Conservation (phyloP, 2,113 vertebrate genomes). For the Muntiacus muntjak region DNA sequence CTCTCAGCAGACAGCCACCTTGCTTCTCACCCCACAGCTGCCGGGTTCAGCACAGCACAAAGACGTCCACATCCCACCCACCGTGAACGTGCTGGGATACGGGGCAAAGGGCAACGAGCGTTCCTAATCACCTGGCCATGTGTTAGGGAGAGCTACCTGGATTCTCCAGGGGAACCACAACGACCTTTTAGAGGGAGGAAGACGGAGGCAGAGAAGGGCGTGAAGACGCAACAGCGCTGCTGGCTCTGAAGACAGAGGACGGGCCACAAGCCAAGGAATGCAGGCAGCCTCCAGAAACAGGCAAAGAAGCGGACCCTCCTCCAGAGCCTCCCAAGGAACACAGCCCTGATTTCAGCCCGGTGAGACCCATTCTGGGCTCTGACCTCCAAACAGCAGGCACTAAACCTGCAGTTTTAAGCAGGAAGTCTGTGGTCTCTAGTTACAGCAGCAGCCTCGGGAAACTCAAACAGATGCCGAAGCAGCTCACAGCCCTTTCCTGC, state of each 20-base stretch:
- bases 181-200: background rate
- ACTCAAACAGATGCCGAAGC: background rate
- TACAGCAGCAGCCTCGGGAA: accelerated
- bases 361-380: accelerated
- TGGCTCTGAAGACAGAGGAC: accelerated
- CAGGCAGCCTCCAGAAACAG: accelerated
- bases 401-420: background rate
- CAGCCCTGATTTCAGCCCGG: background rate
- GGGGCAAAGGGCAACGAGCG: background rate
- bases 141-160: background rate
- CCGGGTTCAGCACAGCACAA: accelerated
- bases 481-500: background rate
- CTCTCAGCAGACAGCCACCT: background rate
- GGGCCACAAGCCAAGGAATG: accelerated
- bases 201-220: background rate
- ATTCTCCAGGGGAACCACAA: too few species aligned
- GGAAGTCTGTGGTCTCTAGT: background rate
- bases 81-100: accelerated
- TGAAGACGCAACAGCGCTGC: accelerated
- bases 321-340: background rate
- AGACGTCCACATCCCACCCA: accelerated
- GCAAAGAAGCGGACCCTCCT: accelerated
- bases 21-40: background rate
- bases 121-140: background rate
- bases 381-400: accelerated